These are phyloP conservation scores for Dendrolimus punctatus DNA, from an alignment of 1,140 invertebrate species.

Conservation along the genomic window DNA sequence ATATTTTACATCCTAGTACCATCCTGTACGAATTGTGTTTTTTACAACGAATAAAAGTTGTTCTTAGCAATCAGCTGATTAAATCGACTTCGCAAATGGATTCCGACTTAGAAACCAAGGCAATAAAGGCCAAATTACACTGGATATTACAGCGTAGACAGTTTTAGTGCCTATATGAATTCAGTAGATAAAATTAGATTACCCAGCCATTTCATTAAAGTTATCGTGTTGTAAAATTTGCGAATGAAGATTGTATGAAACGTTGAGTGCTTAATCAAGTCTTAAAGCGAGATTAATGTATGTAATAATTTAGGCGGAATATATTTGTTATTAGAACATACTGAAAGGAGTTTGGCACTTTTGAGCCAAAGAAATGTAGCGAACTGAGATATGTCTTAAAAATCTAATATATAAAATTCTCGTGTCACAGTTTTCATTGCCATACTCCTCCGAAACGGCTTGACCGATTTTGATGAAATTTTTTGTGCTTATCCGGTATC, in stretches of 20 bases:
- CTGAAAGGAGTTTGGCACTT: too few relatives aligned
- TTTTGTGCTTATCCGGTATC: too few relatives aligned
- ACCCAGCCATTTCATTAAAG: constrained; percentile 9
- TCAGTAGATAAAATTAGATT: constrained; percentile 16
- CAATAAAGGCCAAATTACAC: constrained; percentile 11
- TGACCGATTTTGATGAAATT: too few relatives aligned
- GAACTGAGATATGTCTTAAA: too few relatives aligned
- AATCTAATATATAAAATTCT: too few relatives aligned
- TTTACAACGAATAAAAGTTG: constrained; percentile 30
- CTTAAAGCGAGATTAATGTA: too few relatives aligned
- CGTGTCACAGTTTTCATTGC: too few relatives aligned
- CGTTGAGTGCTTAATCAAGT: too few relatives aligned
- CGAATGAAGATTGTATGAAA: background rate
- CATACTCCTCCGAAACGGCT: too few relatives aligned
- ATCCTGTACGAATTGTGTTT: constrained; percentile 23
- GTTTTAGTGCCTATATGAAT: constrained; percentile 11
- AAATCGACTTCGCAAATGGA: constrained; percentile 16
- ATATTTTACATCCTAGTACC: constrained; percentile 11
- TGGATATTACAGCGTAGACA: constrained; percentile 3
- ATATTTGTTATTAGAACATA: too few relatives aligned
- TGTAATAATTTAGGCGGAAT: too few relatives aligned
- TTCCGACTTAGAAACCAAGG: constrained; percentile 6
- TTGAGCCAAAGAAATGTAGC: too few relatives aligned
- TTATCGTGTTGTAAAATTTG: constrained; percentile 6
- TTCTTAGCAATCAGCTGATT: constrained; percentile 34